Conservation (phyloP, 2,888 invertebrate genomes). For the Mythimna loreyi region DNA sequence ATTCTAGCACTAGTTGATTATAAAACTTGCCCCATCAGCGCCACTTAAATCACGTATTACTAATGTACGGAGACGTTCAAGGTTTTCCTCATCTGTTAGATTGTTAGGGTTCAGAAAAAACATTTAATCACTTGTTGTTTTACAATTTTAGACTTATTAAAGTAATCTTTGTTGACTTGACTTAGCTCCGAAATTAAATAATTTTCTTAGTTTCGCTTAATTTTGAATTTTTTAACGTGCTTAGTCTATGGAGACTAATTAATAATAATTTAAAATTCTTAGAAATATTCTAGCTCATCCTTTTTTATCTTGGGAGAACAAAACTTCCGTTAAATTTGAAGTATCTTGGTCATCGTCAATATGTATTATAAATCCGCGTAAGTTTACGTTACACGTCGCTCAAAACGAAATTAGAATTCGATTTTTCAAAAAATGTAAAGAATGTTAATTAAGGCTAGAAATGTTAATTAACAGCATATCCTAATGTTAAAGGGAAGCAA, state of each 20-base stretch:
- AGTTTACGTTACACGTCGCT: constrained; percentile 30
- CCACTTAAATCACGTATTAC: constrained; percentile 64
- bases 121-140: constrained; percentile 57
- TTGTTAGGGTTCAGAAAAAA: constrained; percentile 58
- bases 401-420: constrained; percentile 40
- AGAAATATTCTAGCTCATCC: background rate
- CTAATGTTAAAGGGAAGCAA: constrained; percentile 20
- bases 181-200: constrained; percentile 37
- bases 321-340: background rate
- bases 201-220: constrained; percentile 38
- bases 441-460: constrained; percentile 34
- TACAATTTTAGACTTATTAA: constrained; percentile 53
- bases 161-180: constrained; percentile 51
- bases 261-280: background rate
- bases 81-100: constrained; percentile 66
- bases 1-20: constrained; percentile 54
- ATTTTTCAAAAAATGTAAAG: constrained; percentile 37
- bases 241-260: too few relatives aligned
- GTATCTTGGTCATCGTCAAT: background rate
- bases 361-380: background rate
- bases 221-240: too few relatives aligned
- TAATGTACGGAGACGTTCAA: constrained; percentile 63
- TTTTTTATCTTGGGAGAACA: background rate
- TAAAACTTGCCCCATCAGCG: constrained; percentile 65
- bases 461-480: constrained; percentile 39